Evolutionary conservation across 2,888 invertebrate genomes (phyloP).

Genomic region (Thyatira batis): DNA sequence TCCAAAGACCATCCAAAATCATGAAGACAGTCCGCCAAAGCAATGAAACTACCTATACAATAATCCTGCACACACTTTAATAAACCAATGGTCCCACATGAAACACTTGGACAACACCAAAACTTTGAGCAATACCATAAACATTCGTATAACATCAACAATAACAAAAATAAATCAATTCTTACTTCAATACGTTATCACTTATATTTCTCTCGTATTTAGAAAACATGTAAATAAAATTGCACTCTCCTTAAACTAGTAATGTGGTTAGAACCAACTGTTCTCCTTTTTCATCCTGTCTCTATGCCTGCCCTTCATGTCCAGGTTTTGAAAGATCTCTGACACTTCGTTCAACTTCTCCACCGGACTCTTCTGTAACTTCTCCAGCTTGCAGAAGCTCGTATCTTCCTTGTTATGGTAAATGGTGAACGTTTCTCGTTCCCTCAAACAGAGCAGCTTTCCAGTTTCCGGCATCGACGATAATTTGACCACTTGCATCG

Average conservation of each 20-base stretch:
- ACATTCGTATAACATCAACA: conserved; percentile 43
- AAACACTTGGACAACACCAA: conserved; percentile 37
- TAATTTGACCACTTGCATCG: conserved; percentile 66
- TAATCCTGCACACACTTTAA: conserved; percentile 60
- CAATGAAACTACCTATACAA: conserved; percentile 20
- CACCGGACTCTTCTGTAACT: conserved; percentile 58
- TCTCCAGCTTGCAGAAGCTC: conserved; percentile 51
- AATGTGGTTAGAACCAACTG: conserved; percentile 68
- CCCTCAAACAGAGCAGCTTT: conserved; percentile 67
- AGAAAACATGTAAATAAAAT: conserved; percentile 40
- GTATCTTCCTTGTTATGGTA: conserved; percentile 43
- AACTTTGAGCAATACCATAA: conserved; percentile 72
- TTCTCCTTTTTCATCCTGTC: conserved; percentile 74
- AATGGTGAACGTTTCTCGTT: conserved; percentile 56
- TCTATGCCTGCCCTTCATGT: conserved; percentile 65
- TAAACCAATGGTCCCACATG: conserved; percentile 50
- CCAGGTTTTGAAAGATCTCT: conserved; percentile 71
- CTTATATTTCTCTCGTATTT: conserved; percentile 43
- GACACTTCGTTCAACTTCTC: conserved; percentile 66
- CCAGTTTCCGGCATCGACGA: conserved; percentile 67
- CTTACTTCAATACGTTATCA: conserved; percentile 49
- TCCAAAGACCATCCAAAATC: not conserved
- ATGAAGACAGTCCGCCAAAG: not conserved
- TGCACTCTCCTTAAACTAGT: conserved; percentile 45
- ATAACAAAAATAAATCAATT: conserved; percentile 55